Conservation (phyloP, 2,113 vertebrate species). For the Saccopteryx leptura region DNA sequence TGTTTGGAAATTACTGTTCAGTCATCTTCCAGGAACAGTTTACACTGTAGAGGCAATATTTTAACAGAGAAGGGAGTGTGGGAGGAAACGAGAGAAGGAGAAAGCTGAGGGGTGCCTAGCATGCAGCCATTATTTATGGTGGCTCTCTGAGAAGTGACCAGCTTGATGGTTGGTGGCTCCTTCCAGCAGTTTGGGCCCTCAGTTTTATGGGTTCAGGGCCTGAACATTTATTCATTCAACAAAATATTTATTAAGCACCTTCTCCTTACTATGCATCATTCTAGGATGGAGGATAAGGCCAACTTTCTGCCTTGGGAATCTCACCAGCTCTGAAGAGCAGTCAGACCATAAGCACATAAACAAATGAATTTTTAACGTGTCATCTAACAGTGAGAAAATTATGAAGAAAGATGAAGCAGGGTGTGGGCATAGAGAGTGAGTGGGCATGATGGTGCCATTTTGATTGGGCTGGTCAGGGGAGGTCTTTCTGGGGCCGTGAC, state of each 20-base stretch:
- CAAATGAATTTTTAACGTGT: neutral
- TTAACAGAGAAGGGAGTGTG: neutral
- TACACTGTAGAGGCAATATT: neutral
- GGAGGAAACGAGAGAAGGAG: neutral
- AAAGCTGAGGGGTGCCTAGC: neutral
- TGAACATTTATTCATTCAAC: neutral
- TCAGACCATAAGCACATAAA: neutral
- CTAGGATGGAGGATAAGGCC: neutral
- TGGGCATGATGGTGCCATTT: neutral
- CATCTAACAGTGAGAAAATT: neutral
- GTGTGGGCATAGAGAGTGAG: neutral
- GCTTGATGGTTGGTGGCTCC: neutral
- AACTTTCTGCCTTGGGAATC: neutral
- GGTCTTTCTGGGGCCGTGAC: neutral
- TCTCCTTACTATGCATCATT: neutral
- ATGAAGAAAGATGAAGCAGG: neutral
- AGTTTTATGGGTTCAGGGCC: neutral
- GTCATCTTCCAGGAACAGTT: neutral
- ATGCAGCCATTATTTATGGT: neutral
- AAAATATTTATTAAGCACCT: neutral
- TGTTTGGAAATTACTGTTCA: neutral
- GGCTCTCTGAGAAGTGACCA: neutral
- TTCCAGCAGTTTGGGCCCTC: neutral
- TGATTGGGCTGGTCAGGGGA: neutral
- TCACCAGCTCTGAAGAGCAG: neutral